Evolutionary conservation across 1,140 invertebrate genomes (phyloP).

Genomic region (Acromyrmex heyeri): DNA sequence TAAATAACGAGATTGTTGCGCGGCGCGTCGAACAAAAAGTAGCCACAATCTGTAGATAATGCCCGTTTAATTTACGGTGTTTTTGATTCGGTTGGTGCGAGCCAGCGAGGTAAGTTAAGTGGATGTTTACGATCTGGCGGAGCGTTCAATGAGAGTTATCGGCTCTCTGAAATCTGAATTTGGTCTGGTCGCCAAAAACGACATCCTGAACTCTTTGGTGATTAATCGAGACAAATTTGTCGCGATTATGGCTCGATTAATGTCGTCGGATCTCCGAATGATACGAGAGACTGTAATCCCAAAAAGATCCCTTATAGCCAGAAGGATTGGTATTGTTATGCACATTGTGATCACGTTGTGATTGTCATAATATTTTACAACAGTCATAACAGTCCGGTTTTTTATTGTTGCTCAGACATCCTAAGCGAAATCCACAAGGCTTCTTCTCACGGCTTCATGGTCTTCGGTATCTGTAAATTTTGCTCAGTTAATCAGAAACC

Average conservation of each 20-base stretch:
- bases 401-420: conserved; percentile 73
- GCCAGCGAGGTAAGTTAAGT: background rate
- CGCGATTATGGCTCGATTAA: conserved; percentile 24
- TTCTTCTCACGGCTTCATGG: conserved; percentile 27
- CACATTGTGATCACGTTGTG: conserved; percentile 81
- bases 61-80: conserved; percentile 45
- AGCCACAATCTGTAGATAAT: conserved; percentile 15
- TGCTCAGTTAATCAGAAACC: conserved; percentile 42
- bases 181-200: conserved; percentile 1
- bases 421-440: conserved; percentile 46
- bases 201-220: conserved; percentile 7
- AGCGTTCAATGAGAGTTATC: conserved; percentile 9
- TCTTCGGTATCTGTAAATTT: conserved; percentile 58
- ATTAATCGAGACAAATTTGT: conserved; percentile 58
- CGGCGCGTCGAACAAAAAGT: conserved; percentile 5
- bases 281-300: conserved; percentile 20
- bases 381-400: conserved; percentile 74
- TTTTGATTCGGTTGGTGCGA: conserved; percentile 33
- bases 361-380: conserved; percentile 83
- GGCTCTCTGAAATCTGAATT: conserved; percentile 37
- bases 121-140: conserved; percentile 27
- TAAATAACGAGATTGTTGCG: conserved; percentile 41
- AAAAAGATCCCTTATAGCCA: conserved; percentile 33
- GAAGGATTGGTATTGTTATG: conserved; percentile 69
- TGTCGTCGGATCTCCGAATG: conserved; percentile 14